Conservation (phyloP, 2,888 invertebrate species). For the Drosophila rellima region DNA sequence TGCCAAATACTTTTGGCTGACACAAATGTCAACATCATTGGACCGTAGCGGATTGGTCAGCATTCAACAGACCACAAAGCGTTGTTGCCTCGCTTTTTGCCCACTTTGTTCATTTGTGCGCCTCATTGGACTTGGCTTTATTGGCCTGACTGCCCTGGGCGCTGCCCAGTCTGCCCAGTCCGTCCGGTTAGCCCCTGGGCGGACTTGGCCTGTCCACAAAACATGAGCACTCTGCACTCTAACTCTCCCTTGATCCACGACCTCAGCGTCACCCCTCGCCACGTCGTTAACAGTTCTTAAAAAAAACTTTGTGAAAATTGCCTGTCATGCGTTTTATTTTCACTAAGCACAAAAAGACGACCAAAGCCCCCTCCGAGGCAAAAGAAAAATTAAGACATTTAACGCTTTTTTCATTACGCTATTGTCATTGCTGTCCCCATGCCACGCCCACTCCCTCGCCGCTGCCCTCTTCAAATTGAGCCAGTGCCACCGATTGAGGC, state of each 20-base stretch:
- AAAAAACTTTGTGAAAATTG: conserved; percentile 72
- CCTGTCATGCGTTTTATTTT: conserved; percentile 75
- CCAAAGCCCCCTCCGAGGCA: conserved; percentile 27
- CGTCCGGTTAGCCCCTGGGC: conserved; percentile 3
- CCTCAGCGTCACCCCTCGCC: neutral
- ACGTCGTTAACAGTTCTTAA: conserved; percentile 60
- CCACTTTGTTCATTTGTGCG: conserved; percentile 71
- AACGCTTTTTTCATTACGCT: conserved; percentile 75
- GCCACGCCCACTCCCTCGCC: neutral
- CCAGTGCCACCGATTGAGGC: conserved; percentile 19
- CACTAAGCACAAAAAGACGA: conserved; percentile 46
- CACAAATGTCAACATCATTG: conserved; percentile 76
- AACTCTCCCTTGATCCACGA: neutral
- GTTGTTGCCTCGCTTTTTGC: conserved; percentile 31
- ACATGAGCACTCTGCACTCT: conserved; percentile 5
- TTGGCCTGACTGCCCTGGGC: conserved; percentile 36
- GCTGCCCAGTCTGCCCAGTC: neutral
- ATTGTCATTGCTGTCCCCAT: conserved; percentile 44
- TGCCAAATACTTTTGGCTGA: conserved; percentile 67
- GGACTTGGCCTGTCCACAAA: neutral
- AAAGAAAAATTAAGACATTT: conserved; percentile 77
- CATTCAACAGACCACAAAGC: conserved; percentile 70
- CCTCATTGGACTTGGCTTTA: conserved; percentile 70
- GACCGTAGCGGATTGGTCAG: conserved; percentile 49
- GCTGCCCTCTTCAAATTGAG: neutral